phyloP scores from a whole-genome alignment of 1,140 invertebrate genomes.

The Choristoneura fumiferana region DNA sequence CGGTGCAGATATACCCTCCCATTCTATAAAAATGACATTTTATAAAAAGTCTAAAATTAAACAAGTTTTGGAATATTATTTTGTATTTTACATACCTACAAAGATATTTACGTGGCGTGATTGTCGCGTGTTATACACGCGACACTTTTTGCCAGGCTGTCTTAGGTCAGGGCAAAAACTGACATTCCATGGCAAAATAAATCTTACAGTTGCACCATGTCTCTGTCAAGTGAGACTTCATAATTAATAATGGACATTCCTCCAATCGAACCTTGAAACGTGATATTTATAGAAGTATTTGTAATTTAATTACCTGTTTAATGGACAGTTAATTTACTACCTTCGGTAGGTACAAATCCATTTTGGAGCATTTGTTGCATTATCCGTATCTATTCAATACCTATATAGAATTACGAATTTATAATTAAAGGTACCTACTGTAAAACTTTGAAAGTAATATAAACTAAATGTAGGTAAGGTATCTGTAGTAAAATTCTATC shows the following conservation, averaged over 20 bases:
- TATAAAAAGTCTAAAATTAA: no score
- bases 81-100: constrained; percentile 12
- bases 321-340: constrained; percentile 4
- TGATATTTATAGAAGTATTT: neutral
- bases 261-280: constrained; percentile 32
- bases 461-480: no score
- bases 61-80: no score
- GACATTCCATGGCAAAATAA: constrained; percentile 48
- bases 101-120: neutral
- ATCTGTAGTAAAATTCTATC: no score
- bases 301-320: neutral
- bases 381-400: no score
- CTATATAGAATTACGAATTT: no score
- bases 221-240: constrained; percentile 42
- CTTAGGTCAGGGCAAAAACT: constrained; percentile 66
- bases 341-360: no score
- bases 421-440: no score
- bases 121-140: constrained; percentile 2
- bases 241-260: constrained; percentile 63
- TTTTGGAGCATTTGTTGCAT: no score
- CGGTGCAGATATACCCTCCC: no score
- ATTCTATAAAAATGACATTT: no score
- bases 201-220: constrained; percentile 49
- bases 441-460: no score
- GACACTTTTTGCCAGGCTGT: constrained; percentile 34